Evolutionary conservation across 2,888 invertebrate species (phyloP), one percentile per base, ranked within the genome.

Genomic region (Oligia fasciuncula): DNA sequence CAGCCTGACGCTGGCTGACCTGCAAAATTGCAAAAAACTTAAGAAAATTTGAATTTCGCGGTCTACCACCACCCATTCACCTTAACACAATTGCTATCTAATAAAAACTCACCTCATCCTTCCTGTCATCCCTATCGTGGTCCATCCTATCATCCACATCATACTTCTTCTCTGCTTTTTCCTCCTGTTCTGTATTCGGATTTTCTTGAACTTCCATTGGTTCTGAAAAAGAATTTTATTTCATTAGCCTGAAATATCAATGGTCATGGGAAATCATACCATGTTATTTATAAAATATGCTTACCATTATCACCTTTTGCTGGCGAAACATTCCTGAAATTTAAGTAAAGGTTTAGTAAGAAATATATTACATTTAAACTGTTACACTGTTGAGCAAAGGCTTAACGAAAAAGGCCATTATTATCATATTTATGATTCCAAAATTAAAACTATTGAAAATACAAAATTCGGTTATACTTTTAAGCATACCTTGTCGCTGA

Each of bases 201-300:
- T 43, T 80, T 51, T 88, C 88, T 76, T 89, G 88, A 9, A 85
- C 85, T 13, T 91, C 90, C 88, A 92, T 93, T 65, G 92, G 85
- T 89, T 93, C 94, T 91, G 73, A 4, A 85, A 74, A 13, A 43
- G 19, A 60, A 77, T 79, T 49, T 8, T 0, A 8, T 57, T 17
- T 49, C 19, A n/a, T 63, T 43, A 43, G 11, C n/a, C 43, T n/a
- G n/a, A 43, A n/a, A n/a, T 54, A 23, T n/a, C 40, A 60, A 40
- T n/a, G 5, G 14, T n/a, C 17, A 40, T 40, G 5, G 5, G 9
- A 71, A 60, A 71, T 57, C 17, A 43, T n/a, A 43, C 19, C 17
- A 62, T 17, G 40, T 19, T n/a, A 43, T 43, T 63, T 13, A 43
- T 54, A 71, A 69, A 23, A 67, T 76, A 69, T 70, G 60, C 83